Evolutionary conservation across 2,797 vertebrate genomes (phyloP), one percentile per base, ranked within the genome.

Genomic region (Peromyscus eremicus): DNA sequence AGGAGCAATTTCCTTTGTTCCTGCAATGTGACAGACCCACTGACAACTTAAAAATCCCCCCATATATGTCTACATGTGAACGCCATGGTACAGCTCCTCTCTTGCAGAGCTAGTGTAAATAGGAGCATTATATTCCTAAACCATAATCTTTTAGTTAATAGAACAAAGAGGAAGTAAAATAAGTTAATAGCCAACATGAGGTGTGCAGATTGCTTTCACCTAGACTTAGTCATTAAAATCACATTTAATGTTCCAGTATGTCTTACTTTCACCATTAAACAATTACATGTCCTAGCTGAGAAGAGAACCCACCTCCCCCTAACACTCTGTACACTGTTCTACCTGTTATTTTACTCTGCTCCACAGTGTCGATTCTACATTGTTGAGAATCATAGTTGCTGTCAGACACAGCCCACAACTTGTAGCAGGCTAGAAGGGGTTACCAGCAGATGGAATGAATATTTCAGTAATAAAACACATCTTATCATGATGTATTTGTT

Each of bases 31-130:
- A 91, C 21, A 93, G 2, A 68, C 19, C 64, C 80, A 75, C 37
- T 82, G 82, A 81, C 66, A 93, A 88, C 11, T 88, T 92, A 60
- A 85, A 95, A 91, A 34, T 90, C 40, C 60, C 68, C 60, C 32
- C 40, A 64, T 49, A 64, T 66, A 73, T 55, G 19, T 10, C 55
- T 0, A 37, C 55, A 70, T 25, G 66, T 46, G 60, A 94, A 91
- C 1, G 32, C 43, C 19, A 32, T 66, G 32, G 40, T 57, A 40
- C 4, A 66, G 8, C 29, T 77, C 62, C 34, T 71, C 32, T 91
- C 29, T 40, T 55, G 85, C 37, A 89, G 91, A 89, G 29, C 70
- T 37, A 55, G 49, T 90, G 2, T 55, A 88, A 87, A 90, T 37
- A 90, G 49, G 71, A 64, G 3, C 55, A 25, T 52, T 84, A 73